Percentiles rank a stretch among this genome's conserved stretches.
phyloP scores from a whole-genome alignment of 2,797 vertebrate genomes.

The Aulostomus chinensis region DNA sequence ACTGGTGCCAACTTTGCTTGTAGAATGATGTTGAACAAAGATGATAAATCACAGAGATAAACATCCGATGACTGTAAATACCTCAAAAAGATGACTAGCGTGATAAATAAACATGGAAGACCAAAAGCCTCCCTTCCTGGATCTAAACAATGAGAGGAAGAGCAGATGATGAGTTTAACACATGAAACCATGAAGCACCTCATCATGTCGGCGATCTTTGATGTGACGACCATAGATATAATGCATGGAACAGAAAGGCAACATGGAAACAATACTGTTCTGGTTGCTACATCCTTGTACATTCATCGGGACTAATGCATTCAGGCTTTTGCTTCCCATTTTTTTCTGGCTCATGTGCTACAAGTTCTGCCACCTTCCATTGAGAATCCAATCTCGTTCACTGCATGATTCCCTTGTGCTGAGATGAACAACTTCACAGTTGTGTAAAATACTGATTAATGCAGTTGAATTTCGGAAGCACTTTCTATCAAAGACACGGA shows the following conservation, averaged over 20 bases:
- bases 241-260: constrained; percentile 37
- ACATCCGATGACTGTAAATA: constrained; percentile 41
- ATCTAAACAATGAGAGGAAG: constrained; percentile 25
- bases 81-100: constrained; percentile 19
- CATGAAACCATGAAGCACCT: constrained; percentile 38
- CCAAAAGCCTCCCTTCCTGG: neutral
- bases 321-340: constrained; percentile 30
- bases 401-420: constrained; percentile 35
- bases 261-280: constrained; percentile 47
- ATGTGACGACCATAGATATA: constrained; percentile 32
- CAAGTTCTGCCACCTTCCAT: constrained; percentile 21
- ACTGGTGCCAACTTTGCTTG: constrained; percentile 34
- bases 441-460: constrained; percentile 34
- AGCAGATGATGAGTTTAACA: constrained; percentile 41
- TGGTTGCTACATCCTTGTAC: constrained; percentile 46
- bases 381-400: constrained; percentile 7
- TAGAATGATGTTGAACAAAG: constrained; percentile 26
- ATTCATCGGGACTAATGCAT: constrained; percentile 50
- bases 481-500: constrained; percentile 70
- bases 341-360: constrained; percentile 37
- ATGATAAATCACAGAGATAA: constrained; percentile 60
- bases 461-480: constrained; percentile 63
- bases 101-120: constrained; percentile 22
- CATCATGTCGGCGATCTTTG: constrained; percentile 19
- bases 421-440: constrained; percentile 66